Base-by-base conservation (phyloP, 2,888 invertebrate species). In the Helicoverpa assulta region DNA sequence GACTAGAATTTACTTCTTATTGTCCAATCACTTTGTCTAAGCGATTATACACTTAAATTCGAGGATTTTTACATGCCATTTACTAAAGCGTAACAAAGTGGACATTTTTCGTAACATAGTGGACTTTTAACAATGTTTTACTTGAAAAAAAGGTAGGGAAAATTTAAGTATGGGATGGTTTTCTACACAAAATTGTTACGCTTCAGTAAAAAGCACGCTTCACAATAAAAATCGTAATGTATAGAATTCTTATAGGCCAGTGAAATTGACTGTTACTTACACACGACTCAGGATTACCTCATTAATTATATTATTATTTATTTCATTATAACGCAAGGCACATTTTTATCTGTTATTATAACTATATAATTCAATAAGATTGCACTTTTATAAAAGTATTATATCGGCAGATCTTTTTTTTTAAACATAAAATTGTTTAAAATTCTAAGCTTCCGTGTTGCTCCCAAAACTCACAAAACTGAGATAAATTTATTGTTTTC, bases 241-340 rank as follows among this genome's bases (percentile, higher is more conserved):
- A 90, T 83, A 89, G 88, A 90, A 91, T 86, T 89, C 85, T 82
- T 89, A 91, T 89, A 94, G 91, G 93, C 93, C 92, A 89, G 93
- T 89, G 92, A 93, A 94, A 95, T 95, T 95, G 95, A 95, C 95
- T 90, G 91, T 92, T 92, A 91, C 93, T 91, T 94, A 93, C 86
- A 88, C 78, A 89, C 88, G 88, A 90, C 40, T 90, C 89, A 88
- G 89, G 87, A 88, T 91, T 87, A 83, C 82, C 80, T 81, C 68
- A 76, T 81, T 85, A 81, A 86, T 85, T 86, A 85, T 83, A 86
- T 86, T 86, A 85, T 85, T 87, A 88, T 89, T 85, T 87, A 88
- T 89, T 89, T 91, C 91, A 92, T 92, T 93, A 93, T 90, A 93
- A 94, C 92, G 88, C 93, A 95, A 95, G 95, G 95, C 95, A 95